These are phyloP conservation scores for Meghimatium bilineatum DNA, from an alignment of 2,888 invertebrate species.

Conservation along the genomic window DNA sequence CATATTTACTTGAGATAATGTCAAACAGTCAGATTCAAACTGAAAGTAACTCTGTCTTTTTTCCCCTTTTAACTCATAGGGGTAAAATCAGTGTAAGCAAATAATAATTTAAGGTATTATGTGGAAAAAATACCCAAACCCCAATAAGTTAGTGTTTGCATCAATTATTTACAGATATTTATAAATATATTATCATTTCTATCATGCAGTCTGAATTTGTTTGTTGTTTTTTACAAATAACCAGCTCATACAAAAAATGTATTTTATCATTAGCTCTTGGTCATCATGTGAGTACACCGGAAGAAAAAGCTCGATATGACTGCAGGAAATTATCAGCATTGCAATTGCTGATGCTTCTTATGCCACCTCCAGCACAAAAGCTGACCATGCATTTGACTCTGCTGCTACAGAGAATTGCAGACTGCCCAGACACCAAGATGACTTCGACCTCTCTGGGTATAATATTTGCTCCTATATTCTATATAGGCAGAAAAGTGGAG, in stretches of 20 bases:
- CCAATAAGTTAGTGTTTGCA: too few relatives aligned
- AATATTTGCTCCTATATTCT: conserved; percentile 47
- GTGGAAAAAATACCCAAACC: too few relatives aligned
- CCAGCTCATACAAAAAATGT: not conserved
- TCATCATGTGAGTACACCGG: conserved; percentile 23
- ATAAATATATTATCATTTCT: too few relatives aligned
- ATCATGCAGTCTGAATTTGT: too few relatives aligned
- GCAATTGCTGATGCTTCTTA: conserved; percentile 43
- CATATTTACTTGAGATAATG: too few relatives aligned
- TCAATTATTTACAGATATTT: too few relatives aligned
- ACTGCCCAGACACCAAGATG: conserved; percentile 38
- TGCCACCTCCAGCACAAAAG: conserved; percentile 29
- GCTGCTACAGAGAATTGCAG: conserved; percentile 33
- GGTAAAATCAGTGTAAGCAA: too few relatives aligned
- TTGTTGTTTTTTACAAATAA: not conserved
- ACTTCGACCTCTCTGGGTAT: conserved; percentile 37
- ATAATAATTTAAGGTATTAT: too few relatives aligned
- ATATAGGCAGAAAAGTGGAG: conserved; percentile 32
- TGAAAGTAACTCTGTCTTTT: too few relatives aligned
- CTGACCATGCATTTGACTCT: conserved; percentile 16
- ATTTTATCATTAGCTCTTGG: conserved; percentile 31
- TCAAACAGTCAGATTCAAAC: too few relatives aligned
- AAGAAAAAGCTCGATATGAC: conserved; percentile 14
- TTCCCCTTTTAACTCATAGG: too few relatives aligned
- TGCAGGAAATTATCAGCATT: conserved; percentile 40